A percentile compares a stretch with the other conserved stretches of the same genome.
phyloP scores from a whole-genome alignment of 2,888 invertebrate species.

The Apodemia mormo region DNA sequence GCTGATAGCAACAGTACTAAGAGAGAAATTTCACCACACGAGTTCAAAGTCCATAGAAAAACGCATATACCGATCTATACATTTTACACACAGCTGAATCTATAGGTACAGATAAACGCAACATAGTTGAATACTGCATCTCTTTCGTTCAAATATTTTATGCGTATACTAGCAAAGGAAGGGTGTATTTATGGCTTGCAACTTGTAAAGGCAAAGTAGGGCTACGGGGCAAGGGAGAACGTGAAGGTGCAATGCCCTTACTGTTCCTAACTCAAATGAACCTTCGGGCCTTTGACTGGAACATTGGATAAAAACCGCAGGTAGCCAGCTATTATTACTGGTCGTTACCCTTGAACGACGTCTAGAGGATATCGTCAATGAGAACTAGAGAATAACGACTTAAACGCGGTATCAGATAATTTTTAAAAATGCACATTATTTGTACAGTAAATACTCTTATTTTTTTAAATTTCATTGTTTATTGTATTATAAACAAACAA shows the following conservation, averaged over 20 bases:
- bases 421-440: neutral
- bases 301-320: constrained; percentile 73
- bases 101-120: constrained; percentile 57
- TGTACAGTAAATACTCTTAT: neutral
- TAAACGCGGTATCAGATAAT: neutral
- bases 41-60: constrained; percentile 77
- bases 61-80: constrained; percentile 58
- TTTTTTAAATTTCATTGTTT: neutral
- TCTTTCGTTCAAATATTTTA: constrained; percentile 62
- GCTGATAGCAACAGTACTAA: constrained; percentile 55
- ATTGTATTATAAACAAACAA: neutral
- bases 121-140: constrained; percentile 64
- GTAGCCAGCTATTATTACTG: constrained; percentile 66
- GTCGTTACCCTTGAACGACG: constrained; percentile 73
- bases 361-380: constrained; percentile 64
- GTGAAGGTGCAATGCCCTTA: constrained; percentile 78
- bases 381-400: constrained; percentile 1
- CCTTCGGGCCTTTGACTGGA: constrained; percentile 73
- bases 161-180: constrained; percentile 59
- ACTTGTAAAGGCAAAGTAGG: constrained; percentile 73
- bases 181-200: constrained; percentile 58
- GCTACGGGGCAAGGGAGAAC: constrained; percentile 80
- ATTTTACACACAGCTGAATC: constrained; percentile 66
- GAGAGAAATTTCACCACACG: constrained; percentile 68
- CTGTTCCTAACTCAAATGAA: constrained; percentile 63